Evolutionary conservation across 1,140 invertebrate genomes (phyloP), one percentile per base, ranked within the genome.

Genomic region (Pseudomyrmex gracilis): DNA sequence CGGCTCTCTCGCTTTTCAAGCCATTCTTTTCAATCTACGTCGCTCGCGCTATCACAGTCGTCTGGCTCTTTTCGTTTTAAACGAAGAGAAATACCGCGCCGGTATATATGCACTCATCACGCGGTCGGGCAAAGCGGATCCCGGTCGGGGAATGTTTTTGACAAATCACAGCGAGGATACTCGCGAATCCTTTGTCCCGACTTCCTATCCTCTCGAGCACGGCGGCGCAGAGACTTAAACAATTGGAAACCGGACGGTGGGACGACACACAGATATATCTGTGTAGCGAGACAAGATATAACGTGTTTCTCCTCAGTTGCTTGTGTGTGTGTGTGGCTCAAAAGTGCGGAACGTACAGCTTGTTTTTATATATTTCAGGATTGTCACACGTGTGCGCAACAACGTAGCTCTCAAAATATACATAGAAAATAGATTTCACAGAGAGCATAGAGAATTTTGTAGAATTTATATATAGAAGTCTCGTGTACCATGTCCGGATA

Each of bases 71-170:
- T 22, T 68, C 61, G 63, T 57, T 77, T 77, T 77, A 55, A 77
- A 77, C 49, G 73, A 77, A 68, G 13, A 57, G 74, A 12, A 17
- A 57, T 43, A 55, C 15, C 17, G 24, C 45, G 49, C 15, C 12
- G 1, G 51, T 45, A 53, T 20, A 9, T 15, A 12, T 55, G 45
- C 47, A 74, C 68, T 66, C 47, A 67, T 77, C 67, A 55, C 24
- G 63, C 49, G 61, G 57, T 68, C 68, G 4, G 63, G 73, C 63
- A 83, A 85, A 85, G 43, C 63, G 63, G 74, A 85, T 70, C 82
- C 82, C 24, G 47, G 53, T 34, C 12, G 55, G 51, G 77, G 85
- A 87, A 87, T 87, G 77, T 85, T 87, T 85, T 85, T 87, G 83
- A 87, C 85, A 87, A 87, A 87, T 87, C 77, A 63, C 83, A 53